phyloP scores from a whole-genome alignment of 2,797 vertebrate genomes.

The Lerista edwardsae region DNA sequence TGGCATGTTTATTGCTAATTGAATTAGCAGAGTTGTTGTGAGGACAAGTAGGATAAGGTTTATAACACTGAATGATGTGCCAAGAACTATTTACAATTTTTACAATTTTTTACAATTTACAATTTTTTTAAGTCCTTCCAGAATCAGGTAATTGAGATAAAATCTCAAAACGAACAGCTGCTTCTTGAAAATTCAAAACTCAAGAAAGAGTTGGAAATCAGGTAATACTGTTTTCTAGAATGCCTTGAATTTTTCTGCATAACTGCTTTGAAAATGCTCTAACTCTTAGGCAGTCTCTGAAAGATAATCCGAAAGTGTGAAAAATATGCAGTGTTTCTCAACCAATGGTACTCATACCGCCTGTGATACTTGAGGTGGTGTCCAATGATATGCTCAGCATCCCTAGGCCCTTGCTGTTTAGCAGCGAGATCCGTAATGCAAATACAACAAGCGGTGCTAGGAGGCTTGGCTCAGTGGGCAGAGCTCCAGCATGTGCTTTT shows the following conservation, averaged over 20 bases:
- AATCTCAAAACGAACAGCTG: slow-evolving; percentile 78
- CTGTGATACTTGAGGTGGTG: too few relatives aligned
- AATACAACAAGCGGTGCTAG: too few relatives aligned
- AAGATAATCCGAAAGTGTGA: background rate
- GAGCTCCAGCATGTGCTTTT: too few relatives aligned
- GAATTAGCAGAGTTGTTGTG: background rate
- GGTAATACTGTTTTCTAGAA: slow-evolving; percentile 72
- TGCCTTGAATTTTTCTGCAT: background rate
- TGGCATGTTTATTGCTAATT: background rate
- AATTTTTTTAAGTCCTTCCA: slow-evolving; percentile 80
- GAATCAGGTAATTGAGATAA: slow-evolving; percentile 81
- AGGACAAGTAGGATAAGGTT: background rate
- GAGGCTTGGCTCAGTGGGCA: too few relatives aligned
- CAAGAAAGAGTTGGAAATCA: slow-evolving; percentile 82
- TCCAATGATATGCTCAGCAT: too few relatives aligned
- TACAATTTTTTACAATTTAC: too few relatives aligned
- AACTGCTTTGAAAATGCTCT: background rate
- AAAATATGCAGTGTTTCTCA: background rate
- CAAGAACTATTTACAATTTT: background rate
- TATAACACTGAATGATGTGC: too few relatives aligned
- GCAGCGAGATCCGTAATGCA: too few relatives aligned
- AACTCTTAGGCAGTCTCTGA: background rate
- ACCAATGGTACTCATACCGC: too few relatives aligned
- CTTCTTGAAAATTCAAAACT: slow-evolving; percentile 78
- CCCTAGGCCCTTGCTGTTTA: too few relatives aligned